phyloP scores from a whole-genome alignment of 1,140 invertebrate genomes.

The Pseudomyrmex concolor region DNA sequence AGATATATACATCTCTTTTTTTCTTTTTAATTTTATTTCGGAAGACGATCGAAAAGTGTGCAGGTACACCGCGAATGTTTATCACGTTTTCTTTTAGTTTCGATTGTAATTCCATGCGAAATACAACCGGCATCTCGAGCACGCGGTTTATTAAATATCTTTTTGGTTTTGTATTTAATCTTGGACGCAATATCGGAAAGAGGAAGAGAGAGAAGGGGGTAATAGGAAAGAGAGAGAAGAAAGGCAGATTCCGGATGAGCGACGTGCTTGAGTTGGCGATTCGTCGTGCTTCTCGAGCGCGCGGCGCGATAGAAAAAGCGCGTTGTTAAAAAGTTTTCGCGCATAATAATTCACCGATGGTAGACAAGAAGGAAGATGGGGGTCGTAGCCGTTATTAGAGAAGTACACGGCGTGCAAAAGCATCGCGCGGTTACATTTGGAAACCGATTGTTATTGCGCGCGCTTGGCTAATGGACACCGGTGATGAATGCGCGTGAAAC shows the following conservation, averaged over 20 bases:
- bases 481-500: conserved; percentile 67
- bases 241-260: conserved; percentile 18
- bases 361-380: conserved; percentile 31
- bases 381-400: conserved; percentile 60
- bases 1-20: background rate
- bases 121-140: background rate
- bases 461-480: conserved; percentile 47
- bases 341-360: conserved; percentile 64
- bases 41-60: background rate
- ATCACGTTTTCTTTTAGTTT: conserved; percentile 1
- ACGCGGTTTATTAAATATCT: conserved; percentile 27
- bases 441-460: conserved; percentile 66
- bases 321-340: conserved; percentile 52
- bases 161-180: conserved; percentile 44
- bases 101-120: conserved; percentile 4
- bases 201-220: background rate
- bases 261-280: conserved; percentile 64
- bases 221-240: background rate
- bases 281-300: conserved; percentile 55
- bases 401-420: conserved; percentile 30
- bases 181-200: background rate
- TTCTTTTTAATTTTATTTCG: background rate
- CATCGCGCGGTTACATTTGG: conserved; percentile 62
- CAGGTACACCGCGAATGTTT: background rate
- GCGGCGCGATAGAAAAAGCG: conserved; percentile 30